phyloP scores from a whole-genome alignment of 2,888 invertebrate genomes.

The Synanthedon formicaeformis region DNA sequence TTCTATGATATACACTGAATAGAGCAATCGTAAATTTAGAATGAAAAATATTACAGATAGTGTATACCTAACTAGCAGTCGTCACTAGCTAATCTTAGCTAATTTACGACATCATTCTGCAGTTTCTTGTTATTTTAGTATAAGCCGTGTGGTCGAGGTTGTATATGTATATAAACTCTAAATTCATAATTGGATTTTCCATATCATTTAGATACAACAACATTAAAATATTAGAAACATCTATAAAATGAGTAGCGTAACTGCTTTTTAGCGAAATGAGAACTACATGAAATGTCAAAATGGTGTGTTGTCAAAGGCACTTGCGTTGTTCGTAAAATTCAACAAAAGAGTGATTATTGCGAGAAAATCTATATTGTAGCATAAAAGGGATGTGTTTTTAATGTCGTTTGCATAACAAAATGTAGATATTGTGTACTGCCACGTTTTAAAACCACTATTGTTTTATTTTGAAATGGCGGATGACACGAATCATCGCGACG shows the following conservation, averaged over 20 bases:
- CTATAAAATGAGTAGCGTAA: slow-evolving; percentile 27
- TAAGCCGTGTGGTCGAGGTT: neutral
- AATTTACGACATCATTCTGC: no score
- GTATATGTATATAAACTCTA: neutral
- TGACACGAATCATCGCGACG: slow-evolving; percentile 70
- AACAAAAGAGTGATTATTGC: slow-evolving; percentile 46
- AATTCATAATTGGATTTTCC: neutral
- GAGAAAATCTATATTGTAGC: slow-evolving; percentile 32
- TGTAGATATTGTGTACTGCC: slow-evolving; percentile 35
- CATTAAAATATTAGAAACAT: neutral
- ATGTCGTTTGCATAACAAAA: slow-evolving; percentile 26
- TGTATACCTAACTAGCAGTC: no score
- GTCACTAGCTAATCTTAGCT: no score
- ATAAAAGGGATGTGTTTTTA: slow-evolving; percentile 41
- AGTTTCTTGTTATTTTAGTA: no score
- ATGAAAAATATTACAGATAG: no score
- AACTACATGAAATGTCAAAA: slow-evolving; percentile 59
- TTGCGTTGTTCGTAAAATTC: slow-evolving; percentile 57
- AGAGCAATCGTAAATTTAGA: no score
- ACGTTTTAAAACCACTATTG: slow-evolving; percentile 30
- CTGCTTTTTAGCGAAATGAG: slow-evolving; percentile 28
- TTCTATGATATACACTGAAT: no score
- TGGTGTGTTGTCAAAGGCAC: slow-evolving; percentile 64
- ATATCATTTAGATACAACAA: neutral
- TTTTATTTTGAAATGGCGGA: slow-evolving; percentile 66